phyloP scores from a whole-genome alignment of 30 jellyfish, hydroid and myxozoan species.

The Turritopsis rubra region DNA sequence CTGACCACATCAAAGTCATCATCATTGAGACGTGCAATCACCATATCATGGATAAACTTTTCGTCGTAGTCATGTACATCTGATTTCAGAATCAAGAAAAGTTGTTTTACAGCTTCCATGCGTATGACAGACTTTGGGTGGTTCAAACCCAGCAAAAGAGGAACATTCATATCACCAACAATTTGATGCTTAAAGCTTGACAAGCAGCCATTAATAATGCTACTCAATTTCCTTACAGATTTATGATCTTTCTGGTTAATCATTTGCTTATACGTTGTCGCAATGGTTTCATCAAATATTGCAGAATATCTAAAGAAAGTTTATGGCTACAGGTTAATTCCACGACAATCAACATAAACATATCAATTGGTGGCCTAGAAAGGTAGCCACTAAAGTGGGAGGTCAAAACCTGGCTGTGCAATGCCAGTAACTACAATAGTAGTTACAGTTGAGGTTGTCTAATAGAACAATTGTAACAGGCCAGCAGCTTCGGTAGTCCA shows the following conservation, averaged over 20 bases:
- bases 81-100: constrained; percentile 15
- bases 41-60: constrained; percentile 29
- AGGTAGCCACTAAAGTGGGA: no score
- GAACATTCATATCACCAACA: constrained; percentile 37
- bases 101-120: constrained; percentile 51
- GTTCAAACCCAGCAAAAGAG: constrained; percentile 50
- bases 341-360: not conserved
- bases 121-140: constrained; percentile 63
- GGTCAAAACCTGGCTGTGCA: no score
- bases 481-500: no score
- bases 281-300: constrained; percentile 13
- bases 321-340: not conserved
- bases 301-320: constrained; percentile 35
- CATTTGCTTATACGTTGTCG: not conserved
- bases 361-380: no score
- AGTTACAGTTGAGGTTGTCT: no score
- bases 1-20: constrained; percentile 59
- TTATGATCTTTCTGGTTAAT: not conserved
- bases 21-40: constrained; percentile 61
- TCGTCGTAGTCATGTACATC: constrained; percentile 35
- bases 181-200: constrained; percentile 30
- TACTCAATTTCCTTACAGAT: constrained; percentile 13
- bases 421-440: no score
- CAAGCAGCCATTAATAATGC: constrained; percentile 28
- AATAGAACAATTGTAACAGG: no score